Conservation (phyloP, 2,888 invertebrate genomes). For the Automeris io region DNA sequence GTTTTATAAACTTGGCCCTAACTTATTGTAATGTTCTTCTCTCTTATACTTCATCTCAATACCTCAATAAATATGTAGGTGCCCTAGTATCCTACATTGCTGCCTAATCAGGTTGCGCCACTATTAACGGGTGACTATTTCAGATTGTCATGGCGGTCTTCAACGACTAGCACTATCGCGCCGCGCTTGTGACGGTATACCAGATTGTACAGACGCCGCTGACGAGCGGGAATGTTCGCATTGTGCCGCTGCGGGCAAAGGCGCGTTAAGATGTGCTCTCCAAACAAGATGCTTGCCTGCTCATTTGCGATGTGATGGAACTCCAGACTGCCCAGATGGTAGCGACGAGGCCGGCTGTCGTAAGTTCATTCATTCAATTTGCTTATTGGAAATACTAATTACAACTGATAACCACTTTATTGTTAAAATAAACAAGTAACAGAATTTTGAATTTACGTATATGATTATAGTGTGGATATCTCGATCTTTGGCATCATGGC, state of each 20-base stretch:
- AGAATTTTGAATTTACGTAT: background rate
- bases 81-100: too few species aligned
- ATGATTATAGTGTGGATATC: constrained; percentile 82
- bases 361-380: constrained; percentile 65
- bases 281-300: constrained; percentile 84
- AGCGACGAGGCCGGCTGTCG: constrained; percentile 91
- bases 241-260: constrained; percentile 80
- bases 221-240: constrained; percentile 90
- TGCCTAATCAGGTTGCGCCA: background rate
- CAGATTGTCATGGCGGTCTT: constrained; percentile 85
- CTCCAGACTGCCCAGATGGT: constrained; percentile 89
- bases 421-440: background rate
- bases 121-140: background rate
- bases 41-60: too few species aligned
- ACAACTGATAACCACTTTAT: background rate
- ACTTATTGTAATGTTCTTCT: too few species aligned
- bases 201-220: constrained; percentile 89
- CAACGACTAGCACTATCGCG: constrained; percentile 85
- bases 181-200: constrained; percentile 89
- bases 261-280: constrained; percentile 86
- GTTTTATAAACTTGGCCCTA: too few species aligned
- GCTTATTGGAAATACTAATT: background rate
- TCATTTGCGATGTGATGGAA: constrained; percentile 87
- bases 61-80: too few species aligned
- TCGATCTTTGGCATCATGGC: constrained; percentile 80